Evolutionary conservation across 2,797 vertebrate species (phyloP).

Genomic region (Hyperoplus immaculatus): DNA sequence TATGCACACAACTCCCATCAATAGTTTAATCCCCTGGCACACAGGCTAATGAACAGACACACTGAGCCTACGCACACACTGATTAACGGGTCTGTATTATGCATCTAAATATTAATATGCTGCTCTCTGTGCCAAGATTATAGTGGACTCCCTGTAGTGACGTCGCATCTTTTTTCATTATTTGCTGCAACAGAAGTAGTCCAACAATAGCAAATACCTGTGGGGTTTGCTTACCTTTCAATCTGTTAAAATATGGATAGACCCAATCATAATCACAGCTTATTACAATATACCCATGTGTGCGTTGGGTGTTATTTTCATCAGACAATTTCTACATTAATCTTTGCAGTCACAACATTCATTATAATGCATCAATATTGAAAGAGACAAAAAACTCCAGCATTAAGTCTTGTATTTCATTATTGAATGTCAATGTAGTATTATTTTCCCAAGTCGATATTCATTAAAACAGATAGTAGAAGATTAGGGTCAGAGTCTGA

Average conservation of each 20-base stretch:
- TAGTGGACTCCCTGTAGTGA: conserved; percentile 33
- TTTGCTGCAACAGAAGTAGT: conserved; percentile 40
- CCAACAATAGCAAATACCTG: conserved; percentile 36
- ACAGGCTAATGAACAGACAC: conserved; percentile 39
- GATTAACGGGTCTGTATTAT: conserved; percentile 27
- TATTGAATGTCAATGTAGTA: conserved; percentile 25
- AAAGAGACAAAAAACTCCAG: neutral
- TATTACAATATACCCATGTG: conserved; percentile 14
- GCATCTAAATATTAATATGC: conserved; percentile 54
- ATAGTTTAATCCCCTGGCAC: conserved; percentile 12
- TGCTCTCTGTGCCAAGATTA: conserved; percentile 27
- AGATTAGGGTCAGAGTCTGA: too few species aligned
- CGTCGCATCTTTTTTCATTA: conserved; percentile 19
- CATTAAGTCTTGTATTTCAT: conserved; percentile 35
- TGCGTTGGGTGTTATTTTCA: conserved; percentile 2
- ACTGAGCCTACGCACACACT: conserved; percentile 6
- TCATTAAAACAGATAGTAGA: conserved; percentile 6
- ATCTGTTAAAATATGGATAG: conserved; percentile 17
- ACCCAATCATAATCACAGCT: conserved; percentile 26
- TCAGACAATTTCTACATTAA: conserved; percentile 17
- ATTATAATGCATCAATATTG: conserved; percentile 41
- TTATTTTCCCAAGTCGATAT: neutral
- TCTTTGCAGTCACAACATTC: conserved; percentile 25
- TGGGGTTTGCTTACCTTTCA: conserved; percentile 14
- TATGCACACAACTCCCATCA: neutral